phyloP scores from a whole-genome alignment of 2,113 vertebrate species.

The Ammodytes marinus region DNA sequence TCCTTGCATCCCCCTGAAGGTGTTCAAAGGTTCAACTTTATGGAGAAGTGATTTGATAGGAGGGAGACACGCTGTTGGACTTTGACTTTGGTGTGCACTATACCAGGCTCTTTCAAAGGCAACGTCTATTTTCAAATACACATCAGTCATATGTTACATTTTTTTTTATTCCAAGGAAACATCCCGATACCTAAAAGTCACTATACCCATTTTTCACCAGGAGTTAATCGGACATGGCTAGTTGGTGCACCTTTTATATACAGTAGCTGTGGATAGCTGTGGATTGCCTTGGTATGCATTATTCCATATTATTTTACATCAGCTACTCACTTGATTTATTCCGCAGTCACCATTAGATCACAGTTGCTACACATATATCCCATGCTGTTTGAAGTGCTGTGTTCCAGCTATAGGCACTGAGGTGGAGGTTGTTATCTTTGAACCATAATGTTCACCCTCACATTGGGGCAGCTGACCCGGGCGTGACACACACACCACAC shows the following conservation, averaged over 20 bases:
- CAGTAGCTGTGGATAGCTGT: too few species aligned
- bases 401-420: constrained; percentile 18
- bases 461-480: neutral
- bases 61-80: neutral
- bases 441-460: neutral
- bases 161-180: neutral
- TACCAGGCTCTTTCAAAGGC: neutral
- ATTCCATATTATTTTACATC: neutral
- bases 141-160: neutral
- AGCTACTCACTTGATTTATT: neutral
- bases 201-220: neutral
- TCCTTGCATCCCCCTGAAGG: neutral
- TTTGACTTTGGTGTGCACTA: neutral
- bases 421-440: constrained; percentile 10
- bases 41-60: neutral
- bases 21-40: neutral
- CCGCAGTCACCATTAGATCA: neutral
- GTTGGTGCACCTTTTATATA: neutral
- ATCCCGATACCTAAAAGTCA: neutral
- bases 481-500: constrained; percentile 25
- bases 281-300: neutral
- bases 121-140: neutral
- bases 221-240: neutral
- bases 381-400: neutral
- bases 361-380: neutral